Evolutionary conservation across 2,113 vertebrate genomes (phyloP).

Genomic region (Hyla sarda): DNA sequence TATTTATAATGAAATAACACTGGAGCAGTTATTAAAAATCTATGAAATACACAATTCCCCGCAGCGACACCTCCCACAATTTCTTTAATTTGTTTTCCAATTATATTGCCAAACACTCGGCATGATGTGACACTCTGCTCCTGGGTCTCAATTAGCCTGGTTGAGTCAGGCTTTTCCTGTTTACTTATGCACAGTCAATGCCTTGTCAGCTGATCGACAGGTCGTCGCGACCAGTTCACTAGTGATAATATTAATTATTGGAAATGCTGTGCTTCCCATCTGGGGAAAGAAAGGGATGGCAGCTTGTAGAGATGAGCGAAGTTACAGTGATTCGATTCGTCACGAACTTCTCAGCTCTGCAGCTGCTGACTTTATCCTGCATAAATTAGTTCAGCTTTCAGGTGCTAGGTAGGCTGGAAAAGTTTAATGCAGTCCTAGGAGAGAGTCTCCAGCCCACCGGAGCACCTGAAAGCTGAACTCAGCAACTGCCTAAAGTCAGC

Average conservation of each 20-base stretch:
- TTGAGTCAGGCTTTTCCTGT: conserved; percentile 20
- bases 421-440: too few relatives aligned
- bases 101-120: conserved; percentile 48
- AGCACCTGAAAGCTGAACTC: too few relatives aligned
- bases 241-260: conserved; percentile 48
- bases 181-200: conserved; percentile 26
- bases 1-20: conserved; percentile 55
- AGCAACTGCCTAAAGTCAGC: too few relatives aligned
- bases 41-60: conserved; percentile 46
- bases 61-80: conserved; percentile 51
- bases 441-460: too few relatives aligned
- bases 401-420: too few relatives aligned
- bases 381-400: too few relatives aligned
- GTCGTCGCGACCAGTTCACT: conserved; percentile 32
- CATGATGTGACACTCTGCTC: conserved; percentile 42
- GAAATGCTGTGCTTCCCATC: conserved; percentile 1
- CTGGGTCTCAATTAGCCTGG: conserved; percentile 53
- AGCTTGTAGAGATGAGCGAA: too few relatives aligned
- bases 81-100: conserved; percentile 59
- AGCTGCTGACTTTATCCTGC: too few relatives aligned
- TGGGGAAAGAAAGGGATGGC: background rate
- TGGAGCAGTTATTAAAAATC: conserved; percentile 57
- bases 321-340: too few relatives aligned
- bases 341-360: too few relatives aligned
- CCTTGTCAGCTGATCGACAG: conserved; percentile 35